phyloP scores from a whole-genome alignment of 2,797 vertebrate species.

The Brotula barbata region DNA sequence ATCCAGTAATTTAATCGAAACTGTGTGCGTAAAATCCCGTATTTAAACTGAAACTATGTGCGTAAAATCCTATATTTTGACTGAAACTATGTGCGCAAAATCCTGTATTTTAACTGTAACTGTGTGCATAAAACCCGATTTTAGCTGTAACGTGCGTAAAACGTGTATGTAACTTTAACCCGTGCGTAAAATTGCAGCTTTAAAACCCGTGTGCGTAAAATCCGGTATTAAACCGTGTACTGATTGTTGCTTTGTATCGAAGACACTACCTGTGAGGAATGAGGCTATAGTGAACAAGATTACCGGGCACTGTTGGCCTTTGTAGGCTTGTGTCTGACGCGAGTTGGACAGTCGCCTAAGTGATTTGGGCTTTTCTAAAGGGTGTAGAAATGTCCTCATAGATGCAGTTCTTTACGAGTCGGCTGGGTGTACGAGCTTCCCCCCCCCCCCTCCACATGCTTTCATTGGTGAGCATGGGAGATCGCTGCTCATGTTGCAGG shows the following conservation, averaged over 20 bases:
- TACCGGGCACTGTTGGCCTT: conserved; percentile 37
- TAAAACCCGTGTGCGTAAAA: too few relatives aligned
- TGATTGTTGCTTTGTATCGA: conserved; percentile 15
- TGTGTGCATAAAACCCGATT: conserved; percentile 6
- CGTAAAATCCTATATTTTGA: not conserved
- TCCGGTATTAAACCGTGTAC: too few relatives aligned
- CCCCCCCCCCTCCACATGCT: conserved; percentile 36
- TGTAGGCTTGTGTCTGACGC: conserved; percentile 32
- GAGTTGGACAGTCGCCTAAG: conserved; percentile 42
- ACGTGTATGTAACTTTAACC: too few relatives aligned
- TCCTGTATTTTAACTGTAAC: not conserved
- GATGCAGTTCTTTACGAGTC: conserved; percentile 11
- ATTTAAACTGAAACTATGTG: not conserved
- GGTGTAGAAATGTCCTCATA: conserved; percentile 38
- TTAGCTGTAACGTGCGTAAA: too few relatives aligned
- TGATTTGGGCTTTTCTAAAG: conserved; percentile 43
- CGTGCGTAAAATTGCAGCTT: not conserved
- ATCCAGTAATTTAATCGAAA: too few relatives aligned
- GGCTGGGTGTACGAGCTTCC: not conserved
- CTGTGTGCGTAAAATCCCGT: not conserved
- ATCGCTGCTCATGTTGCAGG: conserved; percentile 48
- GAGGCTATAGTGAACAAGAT: conserved; percentile 20
- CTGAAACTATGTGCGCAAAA: too few relatives aligned
- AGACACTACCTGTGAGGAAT: conserved; percentile 46
- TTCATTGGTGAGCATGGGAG: conserved; percentile 41